Evolutionary conservation across 2,113 vertebrate species (phyloP).

Genomic region (Dolichallabes microphthalmus): DNA sequence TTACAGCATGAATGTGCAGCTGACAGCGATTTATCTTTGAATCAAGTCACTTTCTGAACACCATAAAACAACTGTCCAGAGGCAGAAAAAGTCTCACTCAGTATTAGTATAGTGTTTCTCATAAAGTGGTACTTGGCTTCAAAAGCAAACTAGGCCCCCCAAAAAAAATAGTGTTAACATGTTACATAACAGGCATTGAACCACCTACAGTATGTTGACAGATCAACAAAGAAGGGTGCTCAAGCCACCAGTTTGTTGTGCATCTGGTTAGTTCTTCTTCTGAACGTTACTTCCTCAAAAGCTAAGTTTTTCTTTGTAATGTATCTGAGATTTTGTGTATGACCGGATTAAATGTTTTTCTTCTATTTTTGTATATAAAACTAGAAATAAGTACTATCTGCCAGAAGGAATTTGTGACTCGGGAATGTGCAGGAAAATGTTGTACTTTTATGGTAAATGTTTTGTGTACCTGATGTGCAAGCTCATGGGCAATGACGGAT

Average conservation of each 20-base stretch:
- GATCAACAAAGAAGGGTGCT: not conserved
- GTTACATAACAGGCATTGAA: not conserved
- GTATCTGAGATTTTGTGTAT: not conserved
- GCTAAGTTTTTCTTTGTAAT: not conserved
- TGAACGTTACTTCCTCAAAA: not conserved
- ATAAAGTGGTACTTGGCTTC: not conserved
- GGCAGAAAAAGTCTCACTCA: not conserved
- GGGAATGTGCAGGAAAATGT: not conserved
- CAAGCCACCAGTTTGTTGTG: not conserved
- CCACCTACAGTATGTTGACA: not conserved
- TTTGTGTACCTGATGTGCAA: slow-evolving; percentile 89
- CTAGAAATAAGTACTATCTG: not conserved
- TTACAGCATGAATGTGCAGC: not conserved
- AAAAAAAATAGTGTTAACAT: not conserved
- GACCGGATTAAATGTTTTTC: not conserved
- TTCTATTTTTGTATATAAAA: not conserved
- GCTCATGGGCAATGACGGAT: slow-evolving; percentile 87
- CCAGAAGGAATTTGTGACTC: not conserved
- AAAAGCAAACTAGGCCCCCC: not conserved
- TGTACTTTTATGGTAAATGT: not conserved
- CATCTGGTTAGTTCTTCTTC: no score
- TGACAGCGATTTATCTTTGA: not conserved
- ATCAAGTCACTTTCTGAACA: not conserved
- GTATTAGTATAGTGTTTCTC: not conserved
- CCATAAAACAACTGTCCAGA: not conserved